Percentiles rank a stretch among this genome's conserved stretches.
phyloP scores from a whole-genome alignment of 2,888 invertebrate genomes.

The Malacosoma neustria region DNA sequence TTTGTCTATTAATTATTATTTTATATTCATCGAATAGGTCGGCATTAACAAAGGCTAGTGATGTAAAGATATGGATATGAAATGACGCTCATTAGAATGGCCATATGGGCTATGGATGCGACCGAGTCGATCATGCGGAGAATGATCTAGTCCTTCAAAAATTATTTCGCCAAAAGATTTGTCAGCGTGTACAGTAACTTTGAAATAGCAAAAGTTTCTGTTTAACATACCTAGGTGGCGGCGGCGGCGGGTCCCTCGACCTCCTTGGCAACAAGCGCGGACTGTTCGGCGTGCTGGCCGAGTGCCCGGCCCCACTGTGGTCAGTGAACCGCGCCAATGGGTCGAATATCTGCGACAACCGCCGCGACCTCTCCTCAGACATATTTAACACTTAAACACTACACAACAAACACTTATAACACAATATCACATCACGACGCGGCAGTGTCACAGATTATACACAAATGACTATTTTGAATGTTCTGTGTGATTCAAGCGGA shows the following conservation, averaged over 20 bases:
- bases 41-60: too few relatives aligned
- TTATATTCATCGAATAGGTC: too few relatives aligned
- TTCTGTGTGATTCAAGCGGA: constrained; percentile 51
- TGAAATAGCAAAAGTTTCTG: too few relatives aligned
- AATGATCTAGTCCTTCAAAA: too few relatives aligned
- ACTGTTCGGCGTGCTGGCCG: constrained; percentile 81
- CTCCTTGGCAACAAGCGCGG: constrained; percentile 80
- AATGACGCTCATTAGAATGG: too few relatives aligned
- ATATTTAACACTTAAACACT: constrained; percentile 39
- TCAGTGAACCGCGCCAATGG: constrained; percentile 85
- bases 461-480: constrained; percentile 59
- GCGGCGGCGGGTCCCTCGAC: constrained; percentile 60
- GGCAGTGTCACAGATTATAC: constrained; percentile 44
- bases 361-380: constrained; percentile 81
- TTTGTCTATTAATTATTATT: too few relatives aligned
- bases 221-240: constrained; percentile 60
- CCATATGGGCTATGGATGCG: too few relatives aligned
- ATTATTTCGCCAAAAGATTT: too few relatives aligned
- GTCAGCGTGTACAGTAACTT: too few relatives aligned
- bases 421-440: constrained; percentile 58
- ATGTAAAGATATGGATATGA: too few relatives aligned
- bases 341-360: constrained; percentile 89
- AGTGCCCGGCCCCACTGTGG: constrained; percentile 72
- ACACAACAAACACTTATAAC: constrained; percentile 43
- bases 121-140: too few relatives aligned